These are phyloP conservation scores for Julus scandinavius DNA, from an alignment of 2,888 invertebrate genomes.

Conservation along the genomic window DNA sequence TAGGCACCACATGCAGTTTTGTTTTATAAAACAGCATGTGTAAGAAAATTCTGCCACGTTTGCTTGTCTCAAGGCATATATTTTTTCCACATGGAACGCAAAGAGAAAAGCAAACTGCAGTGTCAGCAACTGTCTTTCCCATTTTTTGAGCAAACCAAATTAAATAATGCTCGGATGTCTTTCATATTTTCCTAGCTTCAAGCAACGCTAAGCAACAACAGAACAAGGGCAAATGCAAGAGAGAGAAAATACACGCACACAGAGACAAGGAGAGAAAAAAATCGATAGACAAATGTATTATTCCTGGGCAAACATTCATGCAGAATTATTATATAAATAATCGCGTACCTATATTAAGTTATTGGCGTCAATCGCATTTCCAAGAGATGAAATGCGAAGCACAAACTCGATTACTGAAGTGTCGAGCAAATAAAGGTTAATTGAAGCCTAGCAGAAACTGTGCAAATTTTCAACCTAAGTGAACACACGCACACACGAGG, in stretches of 20 bases:
- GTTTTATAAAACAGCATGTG: not conserved
- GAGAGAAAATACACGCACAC: no score
- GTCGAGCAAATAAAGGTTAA: constrained; percentile 28
- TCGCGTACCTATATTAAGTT: constrained; percentile 21
- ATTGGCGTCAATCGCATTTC: constrained; percentile 27
- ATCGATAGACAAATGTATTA: constrained; percentile 29
- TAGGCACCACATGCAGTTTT: not conserved
- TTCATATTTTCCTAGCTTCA: constrained; percentile 5
- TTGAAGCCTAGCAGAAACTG: constrained; percentile 27
- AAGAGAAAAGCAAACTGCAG: not conserved
- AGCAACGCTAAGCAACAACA: constrained; percentile 5
- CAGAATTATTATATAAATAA: constrained; percentile 31
- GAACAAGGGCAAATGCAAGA: not conserved
- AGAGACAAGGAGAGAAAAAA: not conserved
- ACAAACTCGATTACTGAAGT: constrained; percentile 21
- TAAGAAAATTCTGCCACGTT: constrained; percentile 2
- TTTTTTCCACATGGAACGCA: not conserved
- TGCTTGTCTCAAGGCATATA: constrained; percentile 10
- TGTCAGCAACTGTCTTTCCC: not conserved
- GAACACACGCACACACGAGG: not conserved
- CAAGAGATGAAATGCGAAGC: constrained; percentile 6
- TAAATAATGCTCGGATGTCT: constrained; percentile 28
- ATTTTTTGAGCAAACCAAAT: constrained; percentile 22
- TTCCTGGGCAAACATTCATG: constrained; percentile 27
- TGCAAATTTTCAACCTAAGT: constrained; percentile 7